Percentiles rank a stretch among this genome's conserved stretches.
Evolutionary conservation across 2,113 vertebrate species (phyloP).

Genomic region (Oceanodroma tethys): DNA sequence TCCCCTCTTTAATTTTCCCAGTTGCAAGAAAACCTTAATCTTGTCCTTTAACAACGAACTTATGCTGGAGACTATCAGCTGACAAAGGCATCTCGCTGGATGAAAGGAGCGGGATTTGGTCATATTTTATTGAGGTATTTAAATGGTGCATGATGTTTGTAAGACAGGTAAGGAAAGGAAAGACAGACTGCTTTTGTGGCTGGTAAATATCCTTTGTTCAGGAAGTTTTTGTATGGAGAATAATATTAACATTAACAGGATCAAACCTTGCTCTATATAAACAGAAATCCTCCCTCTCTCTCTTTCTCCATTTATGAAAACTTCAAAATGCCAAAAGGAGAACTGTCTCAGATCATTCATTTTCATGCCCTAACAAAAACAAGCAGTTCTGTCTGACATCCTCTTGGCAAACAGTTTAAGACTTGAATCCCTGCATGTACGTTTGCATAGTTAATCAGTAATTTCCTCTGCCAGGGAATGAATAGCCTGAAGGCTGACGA

Average conservation of each 20-base stretch:
- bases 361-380: neutral
- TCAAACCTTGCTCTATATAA: neutral
- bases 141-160: neutral
- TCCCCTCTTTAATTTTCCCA: neutral
- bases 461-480: neutral
- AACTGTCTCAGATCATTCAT: neutral
- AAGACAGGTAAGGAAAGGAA: neutral
- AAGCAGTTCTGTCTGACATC: conserved; percentile 7
- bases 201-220: conserved; percentile 29
- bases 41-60: neutral
- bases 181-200: neutral
- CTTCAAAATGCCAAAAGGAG: neutral
- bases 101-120: neutral
- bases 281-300: neutral
- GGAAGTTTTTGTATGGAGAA: neutral
- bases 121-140: neutral
- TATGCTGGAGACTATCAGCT: neutral
- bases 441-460: neutral
- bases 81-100: neutral
- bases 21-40: neutral
- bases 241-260: neutral
- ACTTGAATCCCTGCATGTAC: neutral
- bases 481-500: neutral
- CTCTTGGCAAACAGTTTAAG: neutral
- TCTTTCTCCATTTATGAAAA: neutral